Evolutionary conservation across 2,797 vertebrate species (phyloP), one percentile per base, ranked within the genome.

Genomic region (Sebastes steindachneri): DNA sequence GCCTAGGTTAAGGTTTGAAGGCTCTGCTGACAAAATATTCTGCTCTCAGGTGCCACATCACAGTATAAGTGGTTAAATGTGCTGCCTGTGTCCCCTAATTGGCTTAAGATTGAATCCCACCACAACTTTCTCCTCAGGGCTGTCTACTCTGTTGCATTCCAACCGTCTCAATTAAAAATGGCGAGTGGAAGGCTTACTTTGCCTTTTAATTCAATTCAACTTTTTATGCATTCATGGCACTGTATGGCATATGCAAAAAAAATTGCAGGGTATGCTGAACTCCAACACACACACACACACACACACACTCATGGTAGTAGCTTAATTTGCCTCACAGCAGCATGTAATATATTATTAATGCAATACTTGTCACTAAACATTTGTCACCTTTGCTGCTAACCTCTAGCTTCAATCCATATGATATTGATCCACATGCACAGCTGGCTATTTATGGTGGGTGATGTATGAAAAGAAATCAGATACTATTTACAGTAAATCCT

Each of bases 341-440:
- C 55, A 73, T 23, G 26, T 17, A 66, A 21, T 64, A 7, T 63
- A 10, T 53, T 64, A 64, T 79, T 63, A 69, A 77, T 80, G 71
- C 15, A 37, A 14, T 25, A 66, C 57, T 77, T 86, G 78, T 80
- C 78, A 82, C 73, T 64, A 17, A 70, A 64, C 37, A 74, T 80
- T 59, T 75, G 66, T 82, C 64, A 73, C 41, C 73, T 79, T 75
- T 77, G 7, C 28, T 26, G 64, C 31, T 67, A 77, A 77, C 73
- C 26, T 73, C 70, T 58, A 59, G 81, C 84, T 73, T 81, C 77
- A 68, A 31, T 84, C 84, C 55, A 75, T 74, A 55, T 69, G 66
- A 57, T 82, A 89, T 80, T 59, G 75, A 83, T 85, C 77, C 19
- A 69, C 70, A 69, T 69, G 15, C 55, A 58, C 23, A 59, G 53